Conservation (phyloP, 2,888 invertebrate genomes). For the Mechanitis mazaeus region DNA sequence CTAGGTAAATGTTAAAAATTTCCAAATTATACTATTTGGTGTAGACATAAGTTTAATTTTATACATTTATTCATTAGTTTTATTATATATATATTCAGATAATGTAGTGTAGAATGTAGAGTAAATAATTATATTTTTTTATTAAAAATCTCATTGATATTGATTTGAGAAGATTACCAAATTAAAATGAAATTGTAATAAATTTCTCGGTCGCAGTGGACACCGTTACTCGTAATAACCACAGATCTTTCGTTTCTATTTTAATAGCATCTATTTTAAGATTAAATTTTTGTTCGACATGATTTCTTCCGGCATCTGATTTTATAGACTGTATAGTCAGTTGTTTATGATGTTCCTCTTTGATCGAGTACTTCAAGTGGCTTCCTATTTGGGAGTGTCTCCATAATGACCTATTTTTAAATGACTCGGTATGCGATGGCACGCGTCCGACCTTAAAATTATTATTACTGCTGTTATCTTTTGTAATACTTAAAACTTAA, state of each 20-base stretch:
- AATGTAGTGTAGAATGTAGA: too few species aligned
- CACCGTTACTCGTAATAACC: slow-evolving; percentile 21
- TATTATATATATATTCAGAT: too few species aligned
- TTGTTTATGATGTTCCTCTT: slow-evolving; percentile 36
- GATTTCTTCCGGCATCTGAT: slow-evolving; percentile 27
- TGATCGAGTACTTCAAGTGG: slow-evolving; percentile 45
- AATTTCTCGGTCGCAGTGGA: slow-evolving; percentile 20
- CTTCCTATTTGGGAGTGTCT: slow-evolving; percentile 68
- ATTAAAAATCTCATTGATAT: too few species aligned
- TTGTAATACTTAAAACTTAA: too few species aligned
- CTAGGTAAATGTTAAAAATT: background rate
- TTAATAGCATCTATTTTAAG: slow-evolving; percentile 16
- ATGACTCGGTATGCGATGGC: slow-evolving; percentile 53
- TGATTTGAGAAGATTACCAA: background rate
- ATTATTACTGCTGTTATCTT: slow-evolving; percentile 35
- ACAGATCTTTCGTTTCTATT: slow-evolving; percentile 14
- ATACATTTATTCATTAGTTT: too few species aligned
- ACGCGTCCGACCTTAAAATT: slow-evolving; percentile 52
- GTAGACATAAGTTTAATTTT: too few species aligned
- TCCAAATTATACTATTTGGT: too few species aligned
- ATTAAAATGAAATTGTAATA: slow-evolving; percentile 12
- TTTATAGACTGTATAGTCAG: slow-evolving; percentile 29
- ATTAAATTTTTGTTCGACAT: slow-evolving; percentile 20
- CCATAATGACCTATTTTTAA: slow-evolving; percentile 61
- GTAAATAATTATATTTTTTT: too few species aligned